Percentiles rank a stretch among this genome's conserved stretches.
phyloP scores from a whole-genome alignment of 2,113 vertebrate genomes.

The Athene noctua region DNA sequence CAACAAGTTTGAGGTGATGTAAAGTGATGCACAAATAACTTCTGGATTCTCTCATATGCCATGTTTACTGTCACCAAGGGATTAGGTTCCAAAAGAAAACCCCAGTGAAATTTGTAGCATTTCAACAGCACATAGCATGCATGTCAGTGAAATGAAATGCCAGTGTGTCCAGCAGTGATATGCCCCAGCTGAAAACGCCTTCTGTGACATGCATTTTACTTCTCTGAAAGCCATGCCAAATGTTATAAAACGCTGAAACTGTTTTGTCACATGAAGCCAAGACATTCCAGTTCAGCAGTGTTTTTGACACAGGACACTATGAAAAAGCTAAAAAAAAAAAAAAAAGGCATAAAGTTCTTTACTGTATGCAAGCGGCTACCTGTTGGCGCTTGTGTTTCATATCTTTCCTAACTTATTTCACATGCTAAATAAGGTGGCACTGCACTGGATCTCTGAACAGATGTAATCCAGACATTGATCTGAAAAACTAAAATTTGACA shows the following conservation, averaged over 20 bases:
- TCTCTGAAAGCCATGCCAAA: slow-evolving; percentile 2
- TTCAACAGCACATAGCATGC: background rate
- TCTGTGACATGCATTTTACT: background rate
- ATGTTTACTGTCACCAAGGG: background rate
- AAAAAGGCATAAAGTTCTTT: background rate
- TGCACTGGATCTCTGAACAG: background rate
- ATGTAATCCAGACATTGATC: background rate
- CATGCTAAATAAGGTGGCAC: background rate
- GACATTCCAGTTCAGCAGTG: background rate
- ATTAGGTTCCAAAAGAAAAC: slow-evolving; percentile 18
- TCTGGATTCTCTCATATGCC: background rate
- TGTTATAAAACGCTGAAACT: background rate
- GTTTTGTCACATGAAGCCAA: background rate
- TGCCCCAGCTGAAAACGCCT: background rate
- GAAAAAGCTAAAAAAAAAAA: background rate
- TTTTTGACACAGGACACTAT: background rate
- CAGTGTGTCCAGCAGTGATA: background rate
- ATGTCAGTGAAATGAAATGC: slow-evolving; percentile 9
- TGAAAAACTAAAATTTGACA: background rate
- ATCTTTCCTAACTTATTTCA: background rate
- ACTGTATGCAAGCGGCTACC: background rate
- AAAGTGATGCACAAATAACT: slow-evolving; percentile 27
- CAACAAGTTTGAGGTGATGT: background rate
- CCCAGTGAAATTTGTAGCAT: background rate
- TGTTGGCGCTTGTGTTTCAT: background rate